Conservation (phyloP, 2,888 invertebrate genomes). For the Sussaba pulchella region DNA sequence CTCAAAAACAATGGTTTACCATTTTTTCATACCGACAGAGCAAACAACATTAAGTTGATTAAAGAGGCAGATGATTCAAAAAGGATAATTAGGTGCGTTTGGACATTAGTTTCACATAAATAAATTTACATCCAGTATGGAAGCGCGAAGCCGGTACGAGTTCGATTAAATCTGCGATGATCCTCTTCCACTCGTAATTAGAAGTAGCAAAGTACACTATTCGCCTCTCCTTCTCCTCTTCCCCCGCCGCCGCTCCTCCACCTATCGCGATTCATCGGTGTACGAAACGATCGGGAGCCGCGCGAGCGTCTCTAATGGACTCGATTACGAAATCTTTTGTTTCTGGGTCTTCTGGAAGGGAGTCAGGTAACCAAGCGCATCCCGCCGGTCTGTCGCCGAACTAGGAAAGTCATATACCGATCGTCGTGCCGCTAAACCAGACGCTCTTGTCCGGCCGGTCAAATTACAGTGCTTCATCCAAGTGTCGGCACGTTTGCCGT, state of each 20-base stretch:
- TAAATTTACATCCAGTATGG: no score
- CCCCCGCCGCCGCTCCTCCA: slow-evolving; percentile 18
- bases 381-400: slow-evolving; percentile 1
- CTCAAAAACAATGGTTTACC: no score
- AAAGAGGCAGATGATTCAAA: no score
- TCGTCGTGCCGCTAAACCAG: background rate
- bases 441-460: background rate
- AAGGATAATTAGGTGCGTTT: no score
- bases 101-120: no score
- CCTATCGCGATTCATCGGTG: background rate
- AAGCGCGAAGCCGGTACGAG: no score
- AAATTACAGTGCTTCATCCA: no score
- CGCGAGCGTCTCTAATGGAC: slow-evolving; percentile 8
- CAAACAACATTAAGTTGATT: no score
- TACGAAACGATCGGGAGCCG: slow-evolving; percentile 39
- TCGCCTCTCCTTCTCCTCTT: background rate
- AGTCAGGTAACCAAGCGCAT: slow-evolving; percentile 46
- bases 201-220: background rate
- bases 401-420: background rate
- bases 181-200: slow-evolving; percentile 40
- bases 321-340: slow-evolving; percentile 56
- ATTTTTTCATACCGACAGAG: no score
- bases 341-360: slow-evolving; percentile 28
- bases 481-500: no score
- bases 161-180: slow-evolving; percentile 59